Percentiles rank a stretch among this genome's conserved stretches.
Evolutionary conservation across 2,888 invertebrate genomes (phyloP).

Genomic region (Lumbricus terrestris): DNA sequence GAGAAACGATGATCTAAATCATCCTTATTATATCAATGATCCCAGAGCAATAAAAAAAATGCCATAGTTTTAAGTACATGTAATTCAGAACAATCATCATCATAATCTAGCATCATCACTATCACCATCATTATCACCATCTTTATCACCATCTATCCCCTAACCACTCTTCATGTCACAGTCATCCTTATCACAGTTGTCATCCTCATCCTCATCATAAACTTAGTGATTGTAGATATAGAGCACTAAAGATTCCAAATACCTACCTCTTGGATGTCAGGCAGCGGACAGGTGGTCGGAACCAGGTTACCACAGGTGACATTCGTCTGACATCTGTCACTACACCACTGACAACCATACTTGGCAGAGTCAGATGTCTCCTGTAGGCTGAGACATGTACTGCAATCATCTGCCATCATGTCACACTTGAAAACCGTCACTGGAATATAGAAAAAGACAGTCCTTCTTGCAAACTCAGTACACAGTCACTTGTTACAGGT

Average conservation of each 20-base stretch:
- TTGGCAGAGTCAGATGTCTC: constrained; percentile 67
- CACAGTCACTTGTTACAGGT: not conserved
- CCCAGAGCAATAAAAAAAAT: not conserved
- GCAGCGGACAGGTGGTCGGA: constrained; percentile 78
- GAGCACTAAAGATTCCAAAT: not conserved
- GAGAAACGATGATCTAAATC: too few species aligned
- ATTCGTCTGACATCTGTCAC: constrained; percentile 65
- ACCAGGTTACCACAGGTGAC: constrained; percentile 62
- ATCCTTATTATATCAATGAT: not conserved
- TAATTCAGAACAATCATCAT: not conserved
- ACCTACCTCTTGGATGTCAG: constrained; percentile 57
- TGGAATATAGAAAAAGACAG: constrained; percentile 26
- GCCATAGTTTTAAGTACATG: not conserved
- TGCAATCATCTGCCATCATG: constrained; percentile 92
- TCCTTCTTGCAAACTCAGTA: not conserved
- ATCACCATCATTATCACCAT: not conserved
- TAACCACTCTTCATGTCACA: not conserved
- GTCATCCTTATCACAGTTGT: not conserved
- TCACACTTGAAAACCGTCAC: constrained; percentile 93
- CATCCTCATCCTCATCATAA: not conserved
- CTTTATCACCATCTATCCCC: too few species aligned
- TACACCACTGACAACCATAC: constrained; percentile 95
- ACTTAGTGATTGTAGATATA: not conserved
- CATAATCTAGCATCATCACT: not conserved
- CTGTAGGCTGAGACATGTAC: constrained; percentile 78